Percentiles rank a stretch among this genome's conserved stretches.
phyloP scores from a whole-genome alignment of 1,140 invertebrate genomes.

The Mamestra configurata region DNA sequence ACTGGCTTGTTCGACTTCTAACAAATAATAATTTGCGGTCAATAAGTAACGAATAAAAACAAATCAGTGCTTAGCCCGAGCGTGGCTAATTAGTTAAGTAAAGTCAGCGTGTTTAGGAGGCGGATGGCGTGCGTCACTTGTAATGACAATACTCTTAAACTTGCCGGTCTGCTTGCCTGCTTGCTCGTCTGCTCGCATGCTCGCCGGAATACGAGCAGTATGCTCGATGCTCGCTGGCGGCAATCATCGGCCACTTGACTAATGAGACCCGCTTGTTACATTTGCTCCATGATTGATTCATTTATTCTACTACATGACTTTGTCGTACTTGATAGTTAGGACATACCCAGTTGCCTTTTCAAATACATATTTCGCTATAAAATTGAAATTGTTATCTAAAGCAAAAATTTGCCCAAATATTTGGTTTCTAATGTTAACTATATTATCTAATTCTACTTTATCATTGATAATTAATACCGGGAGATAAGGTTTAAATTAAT shows the following conservation, averaged over 20 bases:
- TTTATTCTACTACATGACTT: no score
- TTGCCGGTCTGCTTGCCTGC: neutral
- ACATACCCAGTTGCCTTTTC: no score
- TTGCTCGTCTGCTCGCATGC: neutral
- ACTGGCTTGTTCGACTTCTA: no score
- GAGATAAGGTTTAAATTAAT: neutral
- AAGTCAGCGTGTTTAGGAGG: no score
- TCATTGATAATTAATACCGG: neutral
- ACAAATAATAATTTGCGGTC: no score
- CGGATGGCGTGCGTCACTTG: no score
- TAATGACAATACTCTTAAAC: neutral
- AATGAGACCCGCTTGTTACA: conserved; percentile 3
- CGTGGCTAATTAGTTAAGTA: no score
- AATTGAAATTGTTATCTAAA: neutral
- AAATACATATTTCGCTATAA: neutral
- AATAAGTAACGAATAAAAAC: no score
- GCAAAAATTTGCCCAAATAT: neutral
- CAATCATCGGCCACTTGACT: neutral
- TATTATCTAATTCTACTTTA: neutral
- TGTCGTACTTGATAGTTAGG: no score
- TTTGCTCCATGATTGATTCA: no score
- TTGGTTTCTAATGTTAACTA: neutral
- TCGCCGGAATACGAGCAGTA: no score
- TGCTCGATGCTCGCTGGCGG: neutral
- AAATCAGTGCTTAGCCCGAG: no score